phyloP scores from a whole-genome alignment of 2,888 invertebrate genomes.

The Cryptocheilus praepositus region DNA sequence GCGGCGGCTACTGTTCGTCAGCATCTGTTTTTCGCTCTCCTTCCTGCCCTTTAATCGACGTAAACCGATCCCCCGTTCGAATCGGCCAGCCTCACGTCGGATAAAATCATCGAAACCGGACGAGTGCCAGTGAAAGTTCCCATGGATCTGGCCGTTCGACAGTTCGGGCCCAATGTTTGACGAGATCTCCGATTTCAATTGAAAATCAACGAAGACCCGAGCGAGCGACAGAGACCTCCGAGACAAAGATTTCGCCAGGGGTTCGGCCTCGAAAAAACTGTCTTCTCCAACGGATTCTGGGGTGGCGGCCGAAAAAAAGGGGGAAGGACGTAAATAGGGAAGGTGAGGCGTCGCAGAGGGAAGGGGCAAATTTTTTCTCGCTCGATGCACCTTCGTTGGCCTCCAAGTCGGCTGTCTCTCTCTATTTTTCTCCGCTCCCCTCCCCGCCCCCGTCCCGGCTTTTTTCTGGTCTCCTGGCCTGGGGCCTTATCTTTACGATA shows the following conservation, averaged over 20 bases:
- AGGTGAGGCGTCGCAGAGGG: constrained; percentile 45
- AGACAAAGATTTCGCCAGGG: constrained; percentile 30
- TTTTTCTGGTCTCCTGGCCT: constrained; percentile 22
- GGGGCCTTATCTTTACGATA: constrained; percentile 72
- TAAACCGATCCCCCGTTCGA: constrained; percentile 14
- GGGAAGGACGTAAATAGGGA: constrained; percentile 36
- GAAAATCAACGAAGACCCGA: constrained; percentile 67
- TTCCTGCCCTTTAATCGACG: constrained; percentile 30
- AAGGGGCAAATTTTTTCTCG: constrained; percentile 44
- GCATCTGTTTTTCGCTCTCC: constrained; percentile 20
- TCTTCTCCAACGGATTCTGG: constrained; percentile 69
- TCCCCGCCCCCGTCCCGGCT: constrained; percentile 13
- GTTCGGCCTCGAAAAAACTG: constrained; percentile 49
- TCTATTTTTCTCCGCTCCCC: neutral
- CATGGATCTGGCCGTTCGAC: constrained; percentile 69
- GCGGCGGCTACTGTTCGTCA: constrained; percentile 16
- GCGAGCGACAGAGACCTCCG: constrained; percentile 41
- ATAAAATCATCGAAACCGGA: constrained; percentile 31
- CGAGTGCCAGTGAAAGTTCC: constrained; percentile 57
- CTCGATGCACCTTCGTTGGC: constrained; percentile 23
- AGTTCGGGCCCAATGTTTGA: constrained; percentile 66
- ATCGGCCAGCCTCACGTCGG: neutral
- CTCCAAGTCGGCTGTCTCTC: constrained; percentile 18
- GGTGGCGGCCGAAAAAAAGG: constrained; percentile 56
- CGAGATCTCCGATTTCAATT: constrained; percentile 73